A percentile compares a stretch with the other conserved stretches of the same genome.
Evolutionary conservation across 2,113 vertebrate genomes (phyloP).

Genomic region (Grallaria varia): DNA sequence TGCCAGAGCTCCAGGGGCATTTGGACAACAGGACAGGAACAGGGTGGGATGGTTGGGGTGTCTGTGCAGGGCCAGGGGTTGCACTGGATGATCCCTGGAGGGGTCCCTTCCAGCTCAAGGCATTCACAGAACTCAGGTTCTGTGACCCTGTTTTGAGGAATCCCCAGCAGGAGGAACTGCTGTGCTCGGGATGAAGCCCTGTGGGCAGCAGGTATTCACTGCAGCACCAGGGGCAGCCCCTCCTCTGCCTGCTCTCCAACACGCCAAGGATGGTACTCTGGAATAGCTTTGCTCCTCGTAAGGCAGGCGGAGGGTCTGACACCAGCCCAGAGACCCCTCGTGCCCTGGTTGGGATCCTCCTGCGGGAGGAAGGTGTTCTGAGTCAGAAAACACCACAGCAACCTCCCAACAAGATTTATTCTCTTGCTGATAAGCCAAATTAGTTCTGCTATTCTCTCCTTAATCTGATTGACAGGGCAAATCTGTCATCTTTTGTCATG

Average conservation of each 20-base stretch:
- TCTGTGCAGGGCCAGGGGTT: neutral
- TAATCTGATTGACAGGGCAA: neutral
- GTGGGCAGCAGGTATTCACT: neutral
- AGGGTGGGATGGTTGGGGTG: neutral
- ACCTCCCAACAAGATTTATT: neutral
- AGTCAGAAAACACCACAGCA: neutral
- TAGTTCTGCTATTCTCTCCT: neutral
- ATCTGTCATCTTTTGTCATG: neutral
- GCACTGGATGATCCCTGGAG: neutral
- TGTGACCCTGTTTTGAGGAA: neutral
- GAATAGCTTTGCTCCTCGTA: neutral
- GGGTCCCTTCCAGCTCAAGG: neutral
- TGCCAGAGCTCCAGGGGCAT: neutral
- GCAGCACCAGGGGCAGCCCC: too few relatives aligned
- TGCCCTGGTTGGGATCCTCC: neutral
- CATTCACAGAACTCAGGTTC: too few relatives aligned
- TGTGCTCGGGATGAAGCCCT: neutral
- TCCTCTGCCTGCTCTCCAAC: neutral
- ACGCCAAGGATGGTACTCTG: neutral
- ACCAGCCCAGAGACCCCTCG: neutral
- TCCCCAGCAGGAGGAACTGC: neutral
- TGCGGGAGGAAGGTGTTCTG: neutral
- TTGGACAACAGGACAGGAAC: neutral
- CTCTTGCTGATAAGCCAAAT: constrained; percentile 1
- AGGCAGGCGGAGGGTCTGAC: neutral